Percentiles rank a stretch among this genome's conserved stretches.
phyloP scores from a whole-genome alignment of 2,113 vertebrate species.

The Burhinus oedicnemus region DNA sequence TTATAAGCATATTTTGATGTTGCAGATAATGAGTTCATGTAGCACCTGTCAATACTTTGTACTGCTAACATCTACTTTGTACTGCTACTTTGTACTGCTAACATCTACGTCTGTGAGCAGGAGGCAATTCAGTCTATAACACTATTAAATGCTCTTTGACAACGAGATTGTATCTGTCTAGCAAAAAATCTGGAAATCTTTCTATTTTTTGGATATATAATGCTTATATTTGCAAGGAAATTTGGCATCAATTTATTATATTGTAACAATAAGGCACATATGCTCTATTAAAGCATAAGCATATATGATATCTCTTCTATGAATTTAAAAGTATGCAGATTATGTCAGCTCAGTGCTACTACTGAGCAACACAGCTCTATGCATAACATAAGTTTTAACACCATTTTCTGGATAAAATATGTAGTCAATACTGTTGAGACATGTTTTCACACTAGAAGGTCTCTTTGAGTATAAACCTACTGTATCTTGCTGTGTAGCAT shows the following conservation, averaged over 20 bases:
- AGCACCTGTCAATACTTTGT: background rate
- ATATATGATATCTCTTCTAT: background rate
- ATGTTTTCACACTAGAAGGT: background rate
- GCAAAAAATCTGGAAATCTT: background rate
- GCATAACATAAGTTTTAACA: background rate
- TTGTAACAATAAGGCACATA: accelerated
- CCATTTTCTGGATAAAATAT: background rate
- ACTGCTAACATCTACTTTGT: background rate
- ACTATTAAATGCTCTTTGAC: background rate
- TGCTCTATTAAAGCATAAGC: background rate
- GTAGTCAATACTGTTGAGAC: background rate
- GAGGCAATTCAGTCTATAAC: background rate
- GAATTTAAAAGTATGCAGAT: background rate
- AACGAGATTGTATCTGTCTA: background rate
- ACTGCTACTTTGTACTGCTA: background rate
- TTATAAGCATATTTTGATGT: background rate
- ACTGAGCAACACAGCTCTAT: background rate
- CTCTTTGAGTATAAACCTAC: background rate
- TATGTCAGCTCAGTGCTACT: background rate
- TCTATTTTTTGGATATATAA: background rate
- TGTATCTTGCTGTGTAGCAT: background rate
- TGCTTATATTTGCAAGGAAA: background rate
- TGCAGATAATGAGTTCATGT: background rate
- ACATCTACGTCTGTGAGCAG: background rate
- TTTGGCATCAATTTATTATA: background rate